Conservation (phyloP, 2,888 invertebrate genomes). For the Drosophila diplacantha region DNA sequence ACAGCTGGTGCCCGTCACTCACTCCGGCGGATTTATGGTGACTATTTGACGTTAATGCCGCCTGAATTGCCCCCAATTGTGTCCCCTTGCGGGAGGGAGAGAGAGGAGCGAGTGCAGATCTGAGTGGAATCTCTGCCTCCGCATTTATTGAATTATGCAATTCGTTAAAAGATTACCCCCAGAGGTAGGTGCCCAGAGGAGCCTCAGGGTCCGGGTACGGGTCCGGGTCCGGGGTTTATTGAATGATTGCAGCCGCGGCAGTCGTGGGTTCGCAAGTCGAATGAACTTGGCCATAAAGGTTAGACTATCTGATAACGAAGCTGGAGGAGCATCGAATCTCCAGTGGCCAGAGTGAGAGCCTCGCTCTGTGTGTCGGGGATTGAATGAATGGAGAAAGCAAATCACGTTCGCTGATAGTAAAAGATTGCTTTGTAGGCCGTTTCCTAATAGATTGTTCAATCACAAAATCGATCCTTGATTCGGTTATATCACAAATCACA, state of each 20-base stretch:
- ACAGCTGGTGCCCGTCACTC: constrained; percentile 2
- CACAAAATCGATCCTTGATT: constrained; percentile 3
- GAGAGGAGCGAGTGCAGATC: constrained; percentile 7
- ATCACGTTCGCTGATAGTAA: constrained; percentile 5
- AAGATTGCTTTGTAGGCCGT: too few species aligned
- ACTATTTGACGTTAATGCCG: constrained; percentile 16
- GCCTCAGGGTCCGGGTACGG: too few species aligned
- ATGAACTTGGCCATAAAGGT: constrained; percentile 33
- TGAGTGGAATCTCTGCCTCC: constrained; percentile 9
- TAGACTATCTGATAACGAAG: constrained; percentile 14
- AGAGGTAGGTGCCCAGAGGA: neutral
- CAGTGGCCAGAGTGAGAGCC: too few species aligned
- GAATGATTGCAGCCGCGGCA: constrained; percentile 57
- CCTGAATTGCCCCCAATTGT: constrained; percentile 44
- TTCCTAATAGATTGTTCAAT: neutral
- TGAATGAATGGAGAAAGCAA: constrained; percentile 16
- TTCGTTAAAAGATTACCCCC: constrained; percentile 68
- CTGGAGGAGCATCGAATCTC: constrained; percentile 1
- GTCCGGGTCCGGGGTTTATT: constrained; percentile 50
- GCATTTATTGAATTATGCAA: constrained; percentile 70
- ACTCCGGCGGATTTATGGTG: constrained; percentile 24
- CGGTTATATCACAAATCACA: constrained; percentile 10
- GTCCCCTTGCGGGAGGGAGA: constrained; percentile 11
- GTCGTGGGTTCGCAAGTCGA: neutral
- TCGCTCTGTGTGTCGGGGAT: neutral